phyloP scores from a whole-genome alignment of 1,140 invertebrate species.

The Stegodyphus dumicola region DNA sequence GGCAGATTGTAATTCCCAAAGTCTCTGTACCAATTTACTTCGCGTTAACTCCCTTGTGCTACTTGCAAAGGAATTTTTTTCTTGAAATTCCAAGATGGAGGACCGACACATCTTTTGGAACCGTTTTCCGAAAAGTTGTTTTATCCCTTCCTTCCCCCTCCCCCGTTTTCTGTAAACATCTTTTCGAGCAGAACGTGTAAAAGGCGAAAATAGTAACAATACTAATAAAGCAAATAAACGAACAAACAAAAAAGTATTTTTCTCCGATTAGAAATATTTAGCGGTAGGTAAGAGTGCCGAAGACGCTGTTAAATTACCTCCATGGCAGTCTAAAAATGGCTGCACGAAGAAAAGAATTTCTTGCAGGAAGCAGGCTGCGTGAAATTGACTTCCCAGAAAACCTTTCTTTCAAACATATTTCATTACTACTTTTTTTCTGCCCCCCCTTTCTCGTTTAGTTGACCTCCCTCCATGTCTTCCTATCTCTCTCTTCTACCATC shows the following conservation, averaged over 20 bases:
- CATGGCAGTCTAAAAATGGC: slow-evolving; percentile 50
- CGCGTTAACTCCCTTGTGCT: too few relatives aligned
- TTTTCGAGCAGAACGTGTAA: too few relatives aligned
- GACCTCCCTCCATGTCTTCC: background rate
- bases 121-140: too few relatives aligned
- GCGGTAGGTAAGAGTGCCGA: slow-evolving; percentile 39
- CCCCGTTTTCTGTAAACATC: too few relatives aligned
- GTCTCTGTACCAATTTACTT: too few relatives aligned
- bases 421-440: slow-evolving; percentile 43
- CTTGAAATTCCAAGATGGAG: too few relatives aligned
- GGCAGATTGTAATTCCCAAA: too few relatives aligned
- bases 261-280: slow-evolving; percentile 57
- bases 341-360: slow-evolving; percentile 44
- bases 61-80: too few relatives aligned
- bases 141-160: too few relatives aligned
- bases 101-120: too few relatives aligned
- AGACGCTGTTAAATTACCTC: slow-evolving; percentile 54
- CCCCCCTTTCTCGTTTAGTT: background rate
- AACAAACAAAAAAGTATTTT: slow-evolving; percentile 24
- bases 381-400: slow-evolving; percentile 60
- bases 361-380: slow-evolving; percentile 30
- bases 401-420: slow-evolving; percentile 60
- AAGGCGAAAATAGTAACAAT: background rate
- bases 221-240: background rate
- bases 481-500: background rate